Evolutionary conservation across 2,113 vertebrate genomes (phyloP).

Genomic region (Neodon shergylaensis): DNA sequence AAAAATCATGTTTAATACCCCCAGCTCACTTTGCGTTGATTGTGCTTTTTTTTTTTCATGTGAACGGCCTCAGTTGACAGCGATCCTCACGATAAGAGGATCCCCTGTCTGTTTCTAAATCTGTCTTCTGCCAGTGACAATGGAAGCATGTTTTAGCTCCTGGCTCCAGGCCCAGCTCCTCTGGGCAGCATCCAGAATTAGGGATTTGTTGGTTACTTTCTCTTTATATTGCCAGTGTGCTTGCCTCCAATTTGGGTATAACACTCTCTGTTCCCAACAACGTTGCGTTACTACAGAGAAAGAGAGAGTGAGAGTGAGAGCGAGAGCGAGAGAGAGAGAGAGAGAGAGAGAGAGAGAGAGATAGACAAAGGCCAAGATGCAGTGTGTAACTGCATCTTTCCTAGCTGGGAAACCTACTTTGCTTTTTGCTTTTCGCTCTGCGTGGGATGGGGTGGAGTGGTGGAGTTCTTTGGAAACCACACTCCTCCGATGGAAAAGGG

Average conservation of each 20-base stretch:
- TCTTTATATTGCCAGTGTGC: not conserved
- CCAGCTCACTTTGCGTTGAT: conserved; percentile 85
- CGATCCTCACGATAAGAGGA: conserved; percentile 76
- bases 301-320: not conserved
- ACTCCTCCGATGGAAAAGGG: not conserved
- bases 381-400: conserved; percentile 14
- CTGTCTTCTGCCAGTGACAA: conserved; percentile 71
- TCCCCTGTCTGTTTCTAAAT: conserved; percentile 74
- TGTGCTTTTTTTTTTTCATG: conserved; percentile 80
- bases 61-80: conserved; percentile 71
- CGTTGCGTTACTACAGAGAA: conserved; percentile 16
- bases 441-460: not conserved
- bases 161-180: conserved; percentile 58
- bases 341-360: not conserved
- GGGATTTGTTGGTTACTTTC: conserved; percentile 39
- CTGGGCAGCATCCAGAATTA: conserved; percentile 65
- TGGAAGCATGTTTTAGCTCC: conserved; percentile 72
- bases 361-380: not conserved
- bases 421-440: not conserved
- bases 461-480: not conserved
- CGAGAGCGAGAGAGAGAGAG: not conserved
- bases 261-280: conserved; percentile 11
- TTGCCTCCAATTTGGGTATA: conserved; percentile 34
- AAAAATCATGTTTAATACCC: conserved; percentile 85
- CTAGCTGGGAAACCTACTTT: not conserved